Base-by-base conservation (phyloP, 2,797 vertebrate species). In the Gambelia wislizenii region DNA sequence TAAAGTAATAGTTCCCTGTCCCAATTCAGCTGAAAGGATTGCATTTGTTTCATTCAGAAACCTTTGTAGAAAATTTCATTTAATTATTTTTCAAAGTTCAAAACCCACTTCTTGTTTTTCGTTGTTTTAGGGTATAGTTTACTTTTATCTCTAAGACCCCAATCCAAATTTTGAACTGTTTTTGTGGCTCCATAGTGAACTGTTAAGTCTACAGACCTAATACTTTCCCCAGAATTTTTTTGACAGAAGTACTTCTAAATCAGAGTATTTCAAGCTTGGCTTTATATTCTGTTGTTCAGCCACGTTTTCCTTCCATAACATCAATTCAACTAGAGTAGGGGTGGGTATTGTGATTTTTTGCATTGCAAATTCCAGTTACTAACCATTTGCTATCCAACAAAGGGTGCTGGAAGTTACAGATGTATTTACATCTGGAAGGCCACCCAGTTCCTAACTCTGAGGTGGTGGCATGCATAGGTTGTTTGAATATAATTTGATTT, bases 1-100 rank as follows among this genome's bases (percentile, higher is more conserved):
- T 90, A 59, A 83, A 92, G 89, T 85, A 94, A 91, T 64, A 85
- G 88, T 94, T 88, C 85, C 90, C 91, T 93, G 89, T 90, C 90
- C 87, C 47, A 86, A 92, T 92, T 93, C 84, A 93, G 92, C 74
- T 93, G 91, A 92, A 95, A 56, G 16, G 20, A 81, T 72, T 72
- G n/a, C 10, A 61, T 33, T 54, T 47, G 27, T 9, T 75, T 82
- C 69, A 12, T 61, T 75, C 61, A 84, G 72, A 77, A 84, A 56
- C 13, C n/a, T 33, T 69, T 42, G 8, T 39, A 67, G 25, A 61
- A 76, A 49, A 30, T 22, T 42, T n/a, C 8, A 69, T 33, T 67
- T 42, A 70, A 77, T 87, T 72, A 52, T 49, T 72, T n/a, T 72
- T 72, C 36, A 42, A 18, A 78, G 12, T 18, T 56, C 27, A 56